These are phyloP conservation scores for Ceramica pisi DNA, from an alignment of 2,888 invertebrate species.

Conservation along the genomic window DNA sequence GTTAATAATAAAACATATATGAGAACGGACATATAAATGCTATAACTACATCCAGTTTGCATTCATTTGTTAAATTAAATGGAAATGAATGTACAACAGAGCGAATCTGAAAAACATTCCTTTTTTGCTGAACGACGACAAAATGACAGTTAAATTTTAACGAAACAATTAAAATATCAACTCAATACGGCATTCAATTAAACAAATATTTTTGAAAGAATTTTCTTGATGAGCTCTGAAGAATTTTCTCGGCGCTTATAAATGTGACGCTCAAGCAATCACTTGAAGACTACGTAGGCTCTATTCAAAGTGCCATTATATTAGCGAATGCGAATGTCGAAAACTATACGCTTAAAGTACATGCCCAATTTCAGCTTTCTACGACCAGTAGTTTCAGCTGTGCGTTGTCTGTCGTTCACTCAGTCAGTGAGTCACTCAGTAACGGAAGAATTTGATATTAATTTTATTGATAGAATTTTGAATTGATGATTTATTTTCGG, in stretches of 20 bases:
- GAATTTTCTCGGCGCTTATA: constrained; percentile 5
- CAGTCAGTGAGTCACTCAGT: too few species aligned
- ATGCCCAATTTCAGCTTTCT: too few species aligned
- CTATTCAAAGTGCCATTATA: too few species aligned
- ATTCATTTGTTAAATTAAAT: constrained; percentile 22
- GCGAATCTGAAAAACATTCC: constrained; percentile 1
- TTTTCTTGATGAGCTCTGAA: background rate
- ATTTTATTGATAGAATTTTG: too few species aligned
- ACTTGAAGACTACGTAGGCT: background rate
- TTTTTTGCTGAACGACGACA: background rate
- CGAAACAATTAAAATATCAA: background rate
- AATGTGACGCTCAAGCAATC: constrained; percentile 3
- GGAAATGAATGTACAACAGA: constrained; percentile 12
- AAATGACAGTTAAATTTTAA: background rate
- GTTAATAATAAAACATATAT: background rate
- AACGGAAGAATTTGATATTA: too few species aligned
- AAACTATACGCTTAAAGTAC: too few species aligned
- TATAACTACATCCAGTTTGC: constrained; percentile 21
- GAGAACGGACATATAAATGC: constrained; percentile 1
- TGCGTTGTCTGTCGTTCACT: too few species aligned
- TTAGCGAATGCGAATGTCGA: too few species aligned
- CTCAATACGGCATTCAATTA: background rate
- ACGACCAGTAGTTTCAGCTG: too few species aligned
- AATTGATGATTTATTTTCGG: too few species aligned
- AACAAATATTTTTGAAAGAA: constrained; percentile 19